Base-by-base conservation (phyloP, 2,113 vertebrate genomes). In the Bucco capensis region DNA sequence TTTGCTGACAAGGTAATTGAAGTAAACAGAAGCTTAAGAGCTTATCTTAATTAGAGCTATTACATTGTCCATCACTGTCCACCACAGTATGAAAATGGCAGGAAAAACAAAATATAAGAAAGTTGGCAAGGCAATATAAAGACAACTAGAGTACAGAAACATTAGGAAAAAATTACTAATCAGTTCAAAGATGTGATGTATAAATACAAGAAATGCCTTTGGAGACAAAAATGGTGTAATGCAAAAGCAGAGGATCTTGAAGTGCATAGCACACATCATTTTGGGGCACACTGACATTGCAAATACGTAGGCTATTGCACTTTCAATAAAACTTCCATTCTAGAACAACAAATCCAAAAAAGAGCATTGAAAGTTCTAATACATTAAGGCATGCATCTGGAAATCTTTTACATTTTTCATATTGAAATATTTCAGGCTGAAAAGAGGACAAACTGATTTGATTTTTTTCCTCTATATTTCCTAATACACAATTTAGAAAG, bases 341-440 rank as follows among this genome's bases (percentile, higher is more conserved):
- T 25, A 77, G 60, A 70, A 74, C 28, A 69, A 56, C 19, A 89
- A 91, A 89, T 19, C 42, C 69, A 80, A 69, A 6, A 76, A 49
- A 90, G 28, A 46, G 33, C 10, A 40, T 10, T 49, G 77, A 78
- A 70, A 84, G 24, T 31, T 64, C n/a, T 74, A 61, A 78, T 53
- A 37, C 19, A 24, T 62, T 86, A 38, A 86, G 61, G 27, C 4
- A 4, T n/a, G 44, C 60, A 70, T 53, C 81, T 47, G 73, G 50
- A 74, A 88, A 84, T 56, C 65, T 83, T 82, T 81, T n/a, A 64
- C 42, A 46, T 74, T 89, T 80, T 73, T 81, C 33, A 61, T 51
- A 21, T 11, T 70, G 56, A 78, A 91, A 67, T 12, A 42, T 66
- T 91, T 75, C 57, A 67, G 38, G 12, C 17, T 31, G 37, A 66